Evolutionary conservation across 2,797 vertebrate genomes (phyloP), one percentile per base, ranked within the genome.

Genomic region (Cygnus olor): DNA sequence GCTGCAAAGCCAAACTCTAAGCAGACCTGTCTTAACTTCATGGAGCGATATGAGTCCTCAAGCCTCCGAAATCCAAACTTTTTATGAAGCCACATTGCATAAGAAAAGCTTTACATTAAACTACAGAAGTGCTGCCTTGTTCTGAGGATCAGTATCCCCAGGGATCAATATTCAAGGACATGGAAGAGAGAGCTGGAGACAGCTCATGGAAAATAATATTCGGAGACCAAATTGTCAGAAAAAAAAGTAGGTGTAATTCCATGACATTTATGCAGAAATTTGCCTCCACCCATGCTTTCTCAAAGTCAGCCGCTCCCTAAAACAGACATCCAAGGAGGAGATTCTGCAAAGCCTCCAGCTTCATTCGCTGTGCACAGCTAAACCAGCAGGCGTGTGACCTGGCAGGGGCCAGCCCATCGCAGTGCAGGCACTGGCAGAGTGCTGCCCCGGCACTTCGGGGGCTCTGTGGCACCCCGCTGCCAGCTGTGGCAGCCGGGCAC

Each of bases 301-400:
- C 51, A 53, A 53, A 53, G 51, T 27, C 14, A 9, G 14, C 51
- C 15, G 9, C 51, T 53, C 51, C 14, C 51, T 28, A 16, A 27
- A 53, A 28, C 51, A 53, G 27, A 28, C 51, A 27, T 28, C 51
- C 51, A 28, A 53, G 51, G 51, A 53, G 25, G 51, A 28, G 51
- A 10, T 16, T 4, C 51, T 16, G 27, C 51, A 53, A 28, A 16
- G 51, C 27, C 51, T 16, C 51, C 9, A 6, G 51, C 51, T 28
- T 6, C 51, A 3, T 6, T 28, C 15, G 0, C 27, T 9, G 15
- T 10, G 9, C 51, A 28, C 5, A 10, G 51, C 25, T 17, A 10
- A 2, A 4, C 51, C 51, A 53, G 51, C 51, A 16, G 51, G 27
- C 51, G 15, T 28, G 14, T 10, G 27, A 28, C 5, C 27, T 8